Percentiles rank a stretch among this genome's conserved stretches.
Evolutionary conservation across 2,888 invertebrate genomes (phyloP).

Genomic region (Bibio marci): DNA sequence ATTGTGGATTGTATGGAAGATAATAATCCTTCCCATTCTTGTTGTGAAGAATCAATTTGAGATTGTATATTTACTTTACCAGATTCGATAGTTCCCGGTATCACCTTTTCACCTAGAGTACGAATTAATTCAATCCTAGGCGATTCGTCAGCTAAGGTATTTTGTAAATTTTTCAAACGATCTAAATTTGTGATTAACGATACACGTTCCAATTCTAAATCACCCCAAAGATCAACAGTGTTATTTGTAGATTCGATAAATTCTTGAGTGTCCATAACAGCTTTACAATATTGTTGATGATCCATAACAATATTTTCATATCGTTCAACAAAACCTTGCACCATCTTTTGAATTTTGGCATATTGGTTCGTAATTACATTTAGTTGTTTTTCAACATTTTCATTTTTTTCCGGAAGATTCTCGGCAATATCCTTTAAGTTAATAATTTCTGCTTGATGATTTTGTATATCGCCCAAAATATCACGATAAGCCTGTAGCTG

Average conservation of each 20-base stretch:
- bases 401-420: constrained; percentile 59
- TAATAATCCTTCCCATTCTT: constrained; percentile 74
- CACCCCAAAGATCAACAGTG: constrained; percentile 67
- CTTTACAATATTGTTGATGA: constrained; percentile 76
- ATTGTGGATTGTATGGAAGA: constrained; percentile 63
- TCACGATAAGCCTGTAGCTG: constrained; percentile 72
- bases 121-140: constrained; percentile 65
- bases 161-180: constrained; percentile 60
- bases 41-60: constrained; percentile 74
- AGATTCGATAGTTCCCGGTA: constrained; percentile 66
- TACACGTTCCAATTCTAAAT: constrained; percentile 65
- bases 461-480: constrained; percentile 63
- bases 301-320: constrained; percentile 79
- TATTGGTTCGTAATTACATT: constrained; percentile 54
- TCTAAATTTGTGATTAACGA: constrained; percentile 75
- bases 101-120: constrained; percentile 71
- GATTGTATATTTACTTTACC: constrained; percentile 74
- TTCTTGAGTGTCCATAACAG: constrained; percentile 70
- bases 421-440: constrained; percentile 66
- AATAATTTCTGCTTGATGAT: constrained; percentile 70
- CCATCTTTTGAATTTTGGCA: constrained; percentile 46
- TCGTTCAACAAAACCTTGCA: constrained; percentile 60
- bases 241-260: constrained; percentile 74
- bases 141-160: constrained; percentile 71
- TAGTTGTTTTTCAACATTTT: constrained; percentile 55